Base-by-base conservation (phyloP, 1,140 invertebrate species). In the Drosophila auraria region DNA sequence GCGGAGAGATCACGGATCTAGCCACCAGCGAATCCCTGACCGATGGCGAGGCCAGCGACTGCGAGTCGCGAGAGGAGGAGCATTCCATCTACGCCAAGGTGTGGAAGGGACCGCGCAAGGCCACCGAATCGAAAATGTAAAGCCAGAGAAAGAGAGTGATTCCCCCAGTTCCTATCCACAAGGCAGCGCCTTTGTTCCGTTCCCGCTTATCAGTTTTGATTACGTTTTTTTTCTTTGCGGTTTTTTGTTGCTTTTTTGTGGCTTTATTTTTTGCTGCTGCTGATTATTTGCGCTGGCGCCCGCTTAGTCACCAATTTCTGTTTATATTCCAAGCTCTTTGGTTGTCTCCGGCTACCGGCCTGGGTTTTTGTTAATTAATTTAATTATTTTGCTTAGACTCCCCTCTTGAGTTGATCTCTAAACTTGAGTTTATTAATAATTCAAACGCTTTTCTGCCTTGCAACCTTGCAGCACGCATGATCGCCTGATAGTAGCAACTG, bases 111-210 rank as follows among this genome's bases (percentile, higher is more conserved):
- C 92, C 92, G 15, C 87, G 89, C 58, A 93, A 93, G 84, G 75
- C 92, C 38, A 91, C 91, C 81, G 92, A 93, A 89, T 89, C 92
- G 30, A 93, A 93, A 93, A 93, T 92, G 92, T 93, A 93, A 87
- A 38, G 58, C 23, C 23, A 71, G 44, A 11, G 8, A 36, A 4
- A 11, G 33, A 36, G 33, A n/a, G n/a, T n/a, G 14, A 27, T 51
- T 30, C 27, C 27, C 7, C 8, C 50, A 53, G 50, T 12, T 33
- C 1, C 12, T 9, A 25, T 3, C 38, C 38, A 40, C 5, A 38
- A 38, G 14, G 9, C 12, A 38, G 12, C 11, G 49, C 27, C 54
- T 57, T 38, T 57, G 33, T 38, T 56, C 17, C 30, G 30, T n/a
- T 58, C 11, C 15, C 14, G 38, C 58, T 69, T 50, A 57, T 57